Percentiles rank a stretch among this genome's conserved stretches.
Evolutionary conservation across 2,797 vertebrate genomes (phyloP).

Genomic region (Liparis tanakae): DNA sequence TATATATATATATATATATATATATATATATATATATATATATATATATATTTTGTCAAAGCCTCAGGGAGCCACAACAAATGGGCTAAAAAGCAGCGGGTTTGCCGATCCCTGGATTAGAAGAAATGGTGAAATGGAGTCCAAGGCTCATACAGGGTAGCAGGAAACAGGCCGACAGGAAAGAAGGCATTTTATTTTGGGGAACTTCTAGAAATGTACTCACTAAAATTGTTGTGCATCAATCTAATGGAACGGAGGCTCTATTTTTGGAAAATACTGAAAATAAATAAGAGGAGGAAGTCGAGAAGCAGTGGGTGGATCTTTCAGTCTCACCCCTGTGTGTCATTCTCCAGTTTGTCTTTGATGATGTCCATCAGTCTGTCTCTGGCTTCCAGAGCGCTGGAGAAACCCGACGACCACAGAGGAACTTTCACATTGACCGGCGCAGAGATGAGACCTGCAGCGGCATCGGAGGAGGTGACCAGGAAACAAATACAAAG

Average conservation of each 20-base stretch:
- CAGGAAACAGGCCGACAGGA: background rate
- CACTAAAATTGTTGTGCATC: background rate
- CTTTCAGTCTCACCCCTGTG: constrained; percentile 59
- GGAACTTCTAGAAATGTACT: background rate
- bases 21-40: too few species aligned
- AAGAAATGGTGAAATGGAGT: background rate
- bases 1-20: too few species aligned
- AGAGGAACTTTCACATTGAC: constrained; percentile 74
- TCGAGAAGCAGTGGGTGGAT: background rate
- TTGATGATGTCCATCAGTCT: constrained; percentile 77
- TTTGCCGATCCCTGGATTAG: background rate
- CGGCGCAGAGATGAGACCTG: constrained; percentile 79
- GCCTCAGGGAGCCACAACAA: too few species aligned
- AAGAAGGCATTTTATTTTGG: background rate
- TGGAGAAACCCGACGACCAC: constrained; percentile 76
- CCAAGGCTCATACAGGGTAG: background rate
- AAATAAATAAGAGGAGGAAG: background rate
- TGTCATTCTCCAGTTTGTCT: constrained; percentile 73
- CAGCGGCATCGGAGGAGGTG: background rate
- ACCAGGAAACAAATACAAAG: background rate
- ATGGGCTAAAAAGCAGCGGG: too few species aligned
- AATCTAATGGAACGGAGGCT: constrained; percentile 5
- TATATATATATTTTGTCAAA: too few species aligned
- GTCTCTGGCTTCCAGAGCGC: constrained; percentile 72
- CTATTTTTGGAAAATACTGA: background rate